These are phyloP conservation scores for Lontra canadensis DNA, from an alignment of 2,113 vertebrate genomes.

Conservation along the genomic window DNA sequence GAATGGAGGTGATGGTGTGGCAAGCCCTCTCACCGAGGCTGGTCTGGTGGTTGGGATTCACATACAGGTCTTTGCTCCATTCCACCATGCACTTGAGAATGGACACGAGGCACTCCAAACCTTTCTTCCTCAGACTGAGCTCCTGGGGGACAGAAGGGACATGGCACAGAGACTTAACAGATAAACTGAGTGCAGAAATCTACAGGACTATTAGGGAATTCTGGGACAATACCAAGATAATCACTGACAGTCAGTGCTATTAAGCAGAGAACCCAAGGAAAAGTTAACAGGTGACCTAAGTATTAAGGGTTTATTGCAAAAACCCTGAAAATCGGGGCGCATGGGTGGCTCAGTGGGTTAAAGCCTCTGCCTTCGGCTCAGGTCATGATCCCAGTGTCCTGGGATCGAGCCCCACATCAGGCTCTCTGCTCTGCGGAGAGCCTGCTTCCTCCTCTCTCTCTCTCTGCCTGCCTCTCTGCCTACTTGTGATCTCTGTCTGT, in stretches of 20 bases:
- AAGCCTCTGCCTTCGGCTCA: no score
- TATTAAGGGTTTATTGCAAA: not conserved
- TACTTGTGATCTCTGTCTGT: no score
- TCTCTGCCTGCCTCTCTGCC: no score
- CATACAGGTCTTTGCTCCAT: slow-evolving; percentile 98
- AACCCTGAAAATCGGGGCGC: not conserved
- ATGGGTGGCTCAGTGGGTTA: no score
- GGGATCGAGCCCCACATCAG: no score
- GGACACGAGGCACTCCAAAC: slow-evolving; percentile 97
- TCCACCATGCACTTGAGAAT: slow-evolving; percentile 99
- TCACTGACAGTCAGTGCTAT: not conserved
- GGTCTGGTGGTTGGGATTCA: slow-evolving; percentile 96
- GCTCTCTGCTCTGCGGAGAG: no score
- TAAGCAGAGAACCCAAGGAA: not conserved
- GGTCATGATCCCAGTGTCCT: no score
- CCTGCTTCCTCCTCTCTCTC: no score
- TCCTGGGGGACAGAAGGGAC: slow-evolving; percentile 85
- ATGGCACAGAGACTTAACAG: not conserved
- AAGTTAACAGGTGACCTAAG: not conserved
- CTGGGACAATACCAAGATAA: not conserved
- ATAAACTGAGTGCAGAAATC: not conserved
- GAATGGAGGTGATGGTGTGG: fast-evolving
- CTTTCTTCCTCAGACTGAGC: slow-evolving; percentile 97
- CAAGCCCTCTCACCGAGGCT: slow-evolving; percentile 89
- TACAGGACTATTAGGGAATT: not conserved